A percentile compares a stretch with the other conserved stretches of the same genome.
Conservation (phyloP, 2,888 invertebrate genomes). For the Tiphia femorata region DNA sequence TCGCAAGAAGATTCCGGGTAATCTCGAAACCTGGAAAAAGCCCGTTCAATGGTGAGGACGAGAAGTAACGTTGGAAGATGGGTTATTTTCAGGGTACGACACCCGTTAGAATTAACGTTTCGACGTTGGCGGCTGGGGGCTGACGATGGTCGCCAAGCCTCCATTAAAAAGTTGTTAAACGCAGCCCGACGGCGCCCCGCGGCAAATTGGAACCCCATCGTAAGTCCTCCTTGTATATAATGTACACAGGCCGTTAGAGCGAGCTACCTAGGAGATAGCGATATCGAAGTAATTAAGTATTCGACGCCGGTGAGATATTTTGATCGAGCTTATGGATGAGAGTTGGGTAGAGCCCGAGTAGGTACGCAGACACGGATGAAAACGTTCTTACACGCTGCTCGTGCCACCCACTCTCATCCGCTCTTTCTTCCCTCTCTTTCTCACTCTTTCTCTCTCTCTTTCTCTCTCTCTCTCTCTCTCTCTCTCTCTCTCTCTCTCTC, state of each 20-base stretch:
- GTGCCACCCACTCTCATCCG: too few species aligned
- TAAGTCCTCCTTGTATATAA: constrained; percentile 63
- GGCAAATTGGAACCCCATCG: constrained; percentile 68
- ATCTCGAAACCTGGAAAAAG: not conserved
- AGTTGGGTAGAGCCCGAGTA: too few species aligned
- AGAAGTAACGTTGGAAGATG: too few species aligned
- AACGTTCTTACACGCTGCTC: too few species aligned
- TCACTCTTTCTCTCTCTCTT: too few species aligned
- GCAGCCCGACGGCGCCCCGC: constrained; percentile 67
- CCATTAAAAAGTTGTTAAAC: constrained; percentile 69
- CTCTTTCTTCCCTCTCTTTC: too few species aligned
- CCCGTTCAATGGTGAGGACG: constrained; percentile 14
- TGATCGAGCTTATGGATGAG: constrained; percentile 47
- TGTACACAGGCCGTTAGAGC: constrained; percentile 51
- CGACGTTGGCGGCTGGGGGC: constrained; percentile 52
- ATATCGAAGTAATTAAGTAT: constrained; percentile 57
- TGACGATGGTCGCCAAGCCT: constrained; percentile 61
- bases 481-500: too few species aligned
- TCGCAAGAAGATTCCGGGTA: not conserved
- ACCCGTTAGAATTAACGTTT: constrained; percentile 59
- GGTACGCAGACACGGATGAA: too few species aligned
- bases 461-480: too few species aligned
- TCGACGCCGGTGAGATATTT: constrained; percentile 54
- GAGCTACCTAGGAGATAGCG: constrained; percentile 51
- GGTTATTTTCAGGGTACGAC: constrained; percentile 50